Evolutionary conservation across 2,888 invertebrate species (phyloP).

Genomic region (Drosophila mulleri): DNA sequence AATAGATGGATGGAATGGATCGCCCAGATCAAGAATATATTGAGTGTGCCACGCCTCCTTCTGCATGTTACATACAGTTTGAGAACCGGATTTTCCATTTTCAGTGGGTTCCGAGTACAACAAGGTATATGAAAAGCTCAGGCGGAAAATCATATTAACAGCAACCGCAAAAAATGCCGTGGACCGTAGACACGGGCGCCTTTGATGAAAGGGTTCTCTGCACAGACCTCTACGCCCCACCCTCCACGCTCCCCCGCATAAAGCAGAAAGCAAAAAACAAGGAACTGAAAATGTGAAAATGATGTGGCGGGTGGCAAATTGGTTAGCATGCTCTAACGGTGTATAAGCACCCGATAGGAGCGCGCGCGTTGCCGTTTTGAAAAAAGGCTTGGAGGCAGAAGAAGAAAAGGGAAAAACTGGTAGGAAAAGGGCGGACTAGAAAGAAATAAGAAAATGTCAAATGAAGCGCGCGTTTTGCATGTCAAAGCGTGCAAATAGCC

Average conservation of each 20-base stretch:
- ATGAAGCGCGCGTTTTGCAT: slow-evolving; percentile 79
- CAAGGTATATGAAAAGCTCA: slow-evolving; percentile 22
- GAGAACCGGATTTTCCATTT: background rate
- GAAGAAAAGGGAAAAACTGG: background rate
- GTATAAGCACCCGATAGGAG: slow-evolving; percentile 56
- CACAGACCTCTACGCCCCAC: background rate
- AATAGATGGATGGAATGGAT: too few species aligned
- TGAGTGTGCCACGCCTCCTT: background rate
- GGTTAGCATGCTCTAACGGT: slow-evolving; percentile 35
- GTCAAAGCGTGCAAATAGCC: slow-evolving; percentile 70
- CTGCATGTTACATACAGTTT: background rate
- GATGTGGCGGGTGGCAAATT: slow-evolving; percentile 28
- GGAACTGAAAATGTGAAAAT: slow-evolving; percentile 17
- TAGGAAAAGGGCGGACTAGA: slow-evolving; percentile 7
- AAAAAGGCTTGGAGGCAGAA: background rate
- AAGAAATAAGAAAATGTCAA: slow-evolving; percentile 72
- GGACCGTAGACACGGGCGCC: slow-evolving; percentile 43
- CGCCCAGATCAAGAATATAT: too few species aligned
- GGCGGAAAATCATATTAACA: slow-evolving; percentile 69
- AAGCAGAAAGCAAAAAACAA: slow-evolving; percentile 44
- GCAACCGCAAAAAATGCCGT: slow-evolving; percentile 66
- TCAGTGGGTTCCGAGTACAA: background rate
- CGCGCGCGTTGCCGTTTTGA: slow-evolving; percentile 32
- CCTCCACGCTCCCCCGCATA: background rate
- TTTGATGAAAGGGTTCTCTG: slow-evolving; percentile 71